A percentile compares a stretch with the other conserved stretches of the same genome.
Conservation (phyloP, 2,888 invertebrate genomes). For the Macrophya annulata region DNA sequence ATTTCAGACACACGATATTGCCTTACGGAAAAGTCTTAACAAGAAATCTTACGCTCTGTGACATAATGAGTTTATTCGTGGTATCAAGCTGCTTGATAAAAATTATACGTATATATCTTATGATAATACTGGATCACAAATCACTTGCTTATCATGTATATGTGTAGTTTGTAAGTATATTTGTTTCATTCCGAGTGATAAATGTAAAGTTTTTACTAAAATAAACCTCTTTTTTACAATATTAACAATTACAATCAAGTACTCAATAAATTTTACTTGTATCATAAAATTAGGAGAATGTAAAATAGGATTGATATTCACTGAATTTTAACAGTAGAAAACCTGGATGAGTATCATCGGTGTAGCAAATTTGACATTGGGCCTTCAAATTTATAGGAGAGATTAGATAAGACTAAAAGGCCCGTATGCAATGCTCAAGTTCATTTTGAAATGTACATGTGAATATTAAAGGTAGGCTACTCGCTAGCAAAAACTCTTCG, state of each 20-base stretch:
- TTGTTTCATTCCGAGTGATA: not conserved
- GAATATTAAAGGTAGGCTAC: not conserved
- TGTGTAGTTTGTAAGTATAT: not conserved
- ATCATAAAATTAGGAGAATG: not conserved
- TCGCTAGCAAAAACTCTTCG: not conserved
- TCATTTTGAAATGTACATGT: not conserved
- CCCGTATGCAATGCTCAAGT: not conserved
- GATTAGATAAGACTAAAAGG: not conserved
- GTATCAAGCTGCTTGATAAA: not conserved
- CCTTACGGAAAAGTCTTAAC: not conserved
- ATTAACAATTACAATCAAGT: not conserved
- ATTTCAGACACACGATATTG: not conserved
- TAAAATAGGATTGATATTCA: not conserved
- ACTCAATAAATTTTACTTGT: not conserved
- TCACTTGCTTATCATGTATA: conserved; percentile 15
- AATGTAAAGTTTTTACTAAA: not conserved
- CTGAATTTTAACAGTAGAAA: not conserved
- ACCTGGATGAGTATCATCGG: not conserved
- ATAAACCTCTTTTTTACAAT: not conserved
- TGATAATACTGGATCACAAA: not conserved
- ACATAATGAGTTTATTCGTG: not conserved
- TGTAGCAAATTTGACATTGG: not conserved
- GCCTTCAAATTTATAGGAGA: not conserved
- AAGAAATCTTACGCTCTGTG: not conserved
- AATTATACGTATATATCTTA: not conserved